phyloP scores from a whole-genome alignment of 2,888 invertebrate genomes.

The Mechanitis mazaeus region DNA sequence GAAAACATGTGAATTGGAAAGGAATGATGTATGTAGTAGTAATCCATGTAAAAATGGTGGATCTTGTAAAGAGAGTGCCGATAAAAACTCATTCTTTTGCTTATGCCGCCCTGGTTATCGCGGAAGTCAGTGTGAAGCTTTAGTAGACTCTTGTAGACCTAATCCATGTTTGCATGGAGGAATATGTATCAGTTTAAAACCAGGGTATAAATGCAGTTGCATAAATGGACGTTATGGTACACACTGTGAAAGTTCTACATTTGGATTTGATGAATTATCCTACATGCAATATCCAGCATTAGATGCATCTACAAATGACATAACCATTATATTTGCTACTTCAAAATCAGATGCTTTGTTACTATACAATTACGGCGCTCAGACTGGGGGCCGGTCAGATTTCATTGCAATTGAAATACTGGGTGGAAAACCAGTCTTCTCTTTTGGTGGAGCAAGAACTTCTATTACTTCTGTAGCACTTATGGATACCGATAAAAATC shows the following conservation, averaged over 20 bases:
- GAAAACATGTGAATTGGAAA: slow-evolving; percentile 88
- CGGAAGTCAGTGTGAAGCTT: slow-evolving; percentile 92
- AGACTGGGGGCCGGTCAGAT: slow-evolving; percentile 91
- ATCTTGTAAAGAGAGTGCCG: slow-evolving; percentile 91
- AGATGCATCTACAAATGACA: slow-evolving; percentile 92
- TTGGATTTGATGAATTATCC: slow-evolving; percentile 91
- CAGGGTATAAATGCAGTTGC: slow-evolving; percentile 91
- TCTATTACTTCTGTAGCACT: slow-evolving; percentile 89
- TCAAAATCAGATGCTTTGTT: slow-evolving; percentile 90
- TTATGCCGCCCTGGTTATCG: slow-evolving; percentile 93
- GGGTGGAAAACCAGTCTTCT: slow-evolving; percentile 89
- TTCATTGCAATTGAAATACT: slow-evolving; percentile 94
- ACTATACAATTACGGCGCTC: slow-evolving; percentile 93
- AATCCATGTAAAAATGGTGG: slow-evolving; percentile 95
- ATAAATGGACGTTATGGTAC: slow-evolving; percentile 91
- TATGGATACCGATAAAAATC: slow-evolving; percentile 76
- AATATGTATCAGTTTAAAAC: slow-evolving; percentile 90
- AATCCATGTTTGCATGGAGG: slow-evolving; percentile 96
- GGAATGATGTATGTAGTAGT: slow-evolving; percentile 88
- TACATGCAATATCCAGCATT: slow-evolving; percentile 92
- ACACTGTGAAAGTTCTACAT: slow-evolving; percentile 93
- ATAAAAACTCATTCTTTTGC: slow-evolving; percentile 93
- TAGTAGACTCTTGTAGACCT: slow-evolving; percentile 92
- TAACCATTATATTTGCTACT: slow-evolving; percentile 93
- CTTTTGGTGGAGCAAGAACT: slow-evolving; percentile 92